phyloP scores from a whole-genome alignment of 2,888 invertebrate species.

The Ceramica pisi region DNA sequence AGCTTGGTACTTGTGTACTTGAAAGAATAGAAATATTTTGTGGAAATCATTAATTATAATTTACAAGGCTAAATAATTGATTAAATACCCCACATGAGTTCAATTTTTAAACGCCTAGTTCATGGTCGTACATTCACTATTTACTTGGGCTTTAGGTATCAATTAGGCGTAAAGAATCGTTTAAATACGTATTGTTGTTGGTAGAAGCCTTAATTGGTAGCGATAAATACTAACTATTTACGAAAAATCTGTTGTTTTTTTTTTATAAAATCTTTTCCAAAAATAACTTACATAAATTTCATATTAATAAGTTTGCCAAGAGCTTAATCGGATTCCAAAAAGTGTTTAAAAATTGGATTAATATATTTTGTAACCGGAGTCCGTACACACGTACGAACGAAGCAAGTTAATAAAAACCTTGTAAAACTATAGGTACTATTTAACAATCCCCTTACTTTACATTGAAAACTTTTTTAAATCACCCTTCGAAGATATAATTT shows the following conservation, averaged over 20 bases:
- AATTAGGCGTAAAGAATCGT: background rate
- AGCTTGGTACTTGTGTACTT: background rate
- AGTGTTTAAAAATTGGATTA: no score
- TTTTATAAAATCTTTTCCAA: no score
- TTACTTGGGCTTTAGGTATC: background rate
- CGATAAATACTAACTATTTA: background rate
- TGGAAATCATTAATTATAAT: background rate
- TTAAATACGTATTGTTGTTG: background rate
- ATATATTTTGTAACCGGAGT: no score
- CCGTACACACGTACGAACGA: background rate
- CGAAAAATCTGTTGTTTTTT: no score
- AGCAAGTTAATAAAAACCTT: background rate
- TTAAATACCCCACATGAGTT: background rate
- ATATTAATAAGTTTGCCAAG: no score
- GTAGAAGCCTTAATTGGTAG: background rate
- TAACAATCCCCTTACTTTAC: background rate
- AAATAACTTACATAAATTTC: no score
- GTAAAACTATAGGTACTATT: background rate
- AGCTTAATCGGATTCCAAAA: no score
- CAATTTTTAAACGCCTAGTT: background rate
- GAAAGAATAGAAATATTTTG: constrained; percentile 17
- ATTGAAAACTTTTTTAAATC: background rate
- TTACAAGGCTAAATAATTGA: background rate
- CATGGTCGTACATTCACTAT: background rate
- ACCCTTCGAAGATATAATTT: background rate